phyloP scores from a whole-genome alignment of 2,797 vertebrate species.

The Argya squamiceps region DNA sequence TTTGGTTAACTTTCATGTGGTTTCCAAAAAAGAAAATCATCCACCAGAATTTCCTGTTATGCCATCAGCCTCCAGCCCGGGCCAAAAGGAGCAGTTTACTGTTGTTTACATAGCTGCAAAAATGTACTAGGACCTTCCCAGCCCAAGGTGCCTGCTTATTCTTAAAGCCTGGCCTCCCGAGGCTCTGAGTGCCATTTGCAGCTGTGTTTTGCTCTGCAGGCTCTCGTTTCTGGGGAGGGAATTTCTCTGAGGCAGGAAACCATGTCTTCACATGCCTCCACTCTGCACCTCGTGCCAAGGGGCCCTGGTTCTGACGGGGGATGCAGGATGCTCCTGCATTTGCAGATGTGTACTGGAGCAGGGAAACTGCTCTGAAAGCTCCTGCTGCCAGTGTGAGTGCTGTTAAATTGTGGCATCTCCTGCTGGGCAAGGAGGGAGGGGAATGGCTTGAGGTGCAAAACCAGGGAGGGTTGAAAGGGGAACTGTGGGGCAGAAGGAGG shows the following conservation, averaged over 20 bases:
- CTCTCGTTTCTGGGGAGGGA: constrained; percentile 51
- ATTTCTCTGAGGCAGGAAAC: constrained; percentile 51
- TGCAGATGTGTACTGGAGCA: background rate
- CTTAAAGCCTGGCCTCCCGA: constrained; percentile 42
- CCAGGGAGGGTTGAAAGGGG: background rate
- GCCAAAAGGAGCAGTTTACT: constrained; percentile 63
- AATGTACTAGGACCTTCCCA: constrained; percentile 55
- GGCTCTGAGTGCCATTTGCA: constrained; percentile 47
- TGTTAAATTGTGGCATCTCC: background rate
- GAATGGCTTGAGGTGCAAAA: accelerated
- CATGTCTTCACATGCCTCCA: constrained; percentile 10
- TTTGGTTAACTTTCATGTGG: constrained; percentile 68
- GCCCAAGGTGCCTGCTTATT: constrained; percentile 65
- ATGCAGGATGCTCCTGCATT: background rate
- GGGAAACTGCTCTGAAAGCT: background rate
- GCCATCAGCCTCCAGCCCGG: constrained; percentile 21
- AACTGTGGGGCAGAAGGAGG: background rate
- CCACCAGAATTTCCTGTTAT: constrained; percentile 69
- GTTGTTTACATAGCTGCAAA: constrained; percentile 69
- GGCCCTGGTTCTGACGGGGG: background rate
- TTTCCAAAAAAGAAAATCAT: constrained; percentile 62
- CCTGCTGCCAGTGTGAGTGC: background rate
- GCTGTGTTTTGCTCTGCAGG: constrained; percentile 61
- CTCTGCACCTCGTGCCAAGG: background rate
- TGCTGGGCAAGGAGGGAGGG: background rate